Base-by-base conservation (phyloP, 1,140 invertebrate genomes). In the Gryon sp. region DNA sequence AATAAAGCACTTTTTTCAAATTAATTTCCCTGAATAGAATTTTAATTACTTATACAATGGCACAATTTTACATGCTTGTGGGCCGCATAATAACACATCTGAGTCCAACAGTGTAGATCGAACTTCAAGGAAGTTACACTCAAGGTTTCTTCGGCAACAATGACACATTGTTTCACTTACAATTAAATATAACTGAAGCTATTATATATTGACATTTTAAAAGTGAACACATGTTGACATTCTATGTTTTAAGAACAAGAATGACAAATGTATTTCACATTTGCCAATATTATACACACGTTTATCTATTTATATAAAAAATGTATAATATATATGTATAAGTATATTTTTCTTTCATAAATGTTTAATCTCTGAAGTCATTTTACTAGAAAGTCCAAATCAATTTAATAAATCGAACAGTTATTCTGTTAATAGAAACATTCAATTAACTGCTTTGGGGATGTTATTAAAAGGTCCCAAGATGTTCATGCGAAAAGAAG, bases 21-120 rank as follows among this genome's bases (percentile, higher is more conserved):
- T 87, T 88, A 87, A 88, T 87, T 88, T 88, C 75, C 81, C 60
- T 76, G 83, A 83, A 87, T 87, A 86, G 83, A 86, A 86, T 86
- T 87, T 87, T 88, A 87, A 88, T 88, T 87, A 86, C 55, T 3
- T 19, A 32, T 20, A 87, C 84, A 28, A 60, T 38, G 52, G 41
- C 41, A 45, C 14, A 19, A 68, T 57, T 55, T 57, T 36, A 34
- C 16, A 45, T 24, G 38, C 26, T 34, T 48, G 46, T 48, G 60
- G 20, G 11, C 26, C 24, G 60, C 16, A 53, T 65, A 52, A 65
- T 65, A 52, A 78, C 68, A 57, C 32, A 60, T 46, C 36, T 7
- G 14, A 78, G 75, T 80, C 48, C 20, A 46, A 74, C 69, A 38
- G 69, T 63, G 63, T 72, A 57, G 52, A 26, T 4, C 15, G 63